Conservation (phyloP, 2,888 invertebrate species). For the Lutraria lutraria region DNA sequence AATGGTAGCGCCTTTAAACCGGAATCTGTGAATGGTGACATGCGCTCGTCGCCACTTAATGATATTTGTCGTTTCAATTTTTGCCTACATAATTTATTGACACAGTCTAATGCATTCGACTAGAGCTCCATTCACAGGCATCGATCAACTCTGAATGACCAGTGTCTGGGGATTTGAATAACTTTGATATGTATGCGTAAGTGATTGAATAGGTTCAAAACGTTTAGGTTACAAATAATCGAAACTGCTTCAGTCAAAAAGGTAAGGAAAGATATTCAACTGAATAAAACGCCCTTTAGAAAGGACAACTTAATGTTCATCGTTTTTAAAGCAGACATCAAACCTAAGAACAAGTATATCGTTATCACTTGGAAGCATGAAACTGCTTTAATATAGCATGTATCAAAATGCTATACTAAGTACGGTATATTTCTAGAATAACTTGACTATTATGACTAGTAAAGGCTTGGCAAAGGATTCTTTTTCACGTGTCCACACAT, state of each 20-base stretch:
- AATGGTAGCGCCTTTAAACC: background rate
- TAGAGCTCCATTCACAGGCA: background rate
- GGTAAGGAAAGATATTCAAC: too few species aligned
- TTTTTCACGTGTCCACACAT: background rate
- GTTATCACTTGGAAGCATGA: too few species aligned
- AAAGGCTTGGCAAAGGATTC: background rate
- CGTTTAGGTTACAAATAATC: background rate
- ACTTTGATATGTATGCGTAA: background rate
- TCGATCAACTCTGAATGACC: background rate
- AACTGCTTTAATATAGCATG: too few species aligned
- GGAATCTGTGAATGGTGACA: background rate
- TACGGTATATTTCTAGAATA: too few species aligned
- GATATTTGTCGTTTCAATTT: conserved; percentile 2
- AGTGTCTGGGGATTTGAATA: background rate
- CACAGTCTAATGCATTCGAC: background rate
- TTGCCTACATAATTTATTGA: conserved; percentile 1
- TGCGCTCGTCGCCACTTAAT: background rate
- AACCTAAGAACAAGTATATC: too few species aligned
- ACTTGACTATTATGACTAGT: too few species aligned
- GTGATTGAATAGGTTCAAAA: background rate
- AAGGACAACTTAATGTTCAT: too few species aligned
- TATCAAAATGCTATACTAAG: too few species aligned
- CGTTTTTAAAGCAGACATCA: too few species aligned
- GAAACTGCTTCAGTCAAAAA: too few species aligned
- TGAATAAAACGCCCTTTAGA: too few species aligned